Conservation (phyloP, 2,113 vertebrate genomes). For the Erpornis zantholeuca region DNA sequence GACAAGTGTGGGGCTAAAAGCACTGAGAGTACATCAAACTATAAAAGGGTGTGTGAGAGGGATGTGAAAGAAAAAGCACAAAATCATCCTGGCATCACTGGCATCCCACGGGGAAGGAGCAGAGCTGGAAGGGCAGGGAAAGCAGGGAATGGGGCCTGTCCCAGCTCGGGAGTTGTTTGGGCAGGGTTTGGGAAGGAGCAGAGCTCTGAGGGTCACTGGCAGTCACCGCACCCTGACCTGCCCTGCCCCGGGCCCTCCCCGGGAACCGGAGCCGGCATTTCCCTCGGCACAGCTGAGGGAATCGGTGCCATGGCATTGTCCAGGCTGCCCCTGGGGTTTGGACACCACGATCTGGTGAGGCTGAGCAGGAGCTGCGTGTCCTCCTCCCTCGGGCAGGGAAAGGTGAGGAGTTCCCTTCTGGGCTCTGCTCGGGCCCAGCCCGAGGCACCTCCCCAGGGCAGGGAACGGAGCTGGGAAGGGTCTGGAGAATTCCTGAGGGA, state of each 20-base stretch:
- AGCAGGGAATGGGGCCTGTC: background rate
- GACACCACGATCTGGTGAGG: background rate
- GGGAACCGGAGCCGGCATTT: background rate
- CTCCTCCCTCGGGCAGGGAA: background rate
- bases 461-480: background rate
- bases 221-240: background rate
- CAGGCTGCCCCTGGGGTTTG: background rate
- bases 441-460: background rate
- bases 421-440: background rate
- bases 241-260: background rate
- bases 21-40: too few relatives aligned
- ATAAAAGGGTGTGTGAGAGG: too few relatives aligned
- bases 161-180: background rate
- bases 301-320: background rate
- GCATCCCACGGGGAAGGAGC: background rate
- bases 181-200: background rate
- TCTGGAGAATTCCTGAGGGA: background rate
- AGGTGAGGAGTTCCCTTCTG: background rate
- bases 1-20: too few relatives aligned
- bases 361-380: background rate
- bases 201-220: background rate
- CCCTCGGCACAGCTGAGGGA: background rate
- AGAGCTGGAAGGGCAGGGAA: background rate
- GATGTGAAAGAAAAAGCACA: too few relatives aligned
- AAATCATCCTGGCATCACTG: too few relatives aligned